A percentile compares a stretch with the other conserved stretches of the same genome.
phyloP scores from a whole-genome alignment of 2,888 invertebrate species.

The Cryptus armator region DNA sequence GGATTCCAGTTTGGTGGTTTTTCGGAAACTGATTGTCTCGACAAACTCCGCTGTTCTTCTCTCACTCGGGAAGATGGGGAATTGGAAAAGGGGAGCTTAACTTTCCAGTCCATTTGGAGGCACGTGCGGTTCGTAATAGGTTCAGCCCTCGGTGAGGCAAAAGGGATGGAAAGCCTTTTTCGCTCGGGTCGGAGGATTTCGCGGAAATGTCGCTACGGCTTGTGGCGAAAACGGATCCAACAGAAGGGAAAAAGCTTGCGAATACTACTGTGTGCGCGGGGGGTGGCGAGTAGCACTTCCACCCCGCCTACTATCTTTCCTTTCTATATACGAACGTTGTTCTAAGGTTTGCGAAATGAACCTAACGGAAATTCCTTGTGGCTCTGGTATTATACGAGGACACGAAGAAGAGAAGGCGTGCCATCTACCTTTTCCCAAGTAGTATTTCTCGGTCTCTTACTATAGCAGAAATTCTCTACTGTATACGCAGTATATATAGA shows the following conservation, averaged over 20 bases:
- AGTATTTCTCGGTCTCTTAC: not conserved
- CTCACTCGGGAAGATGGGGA: not conserved
- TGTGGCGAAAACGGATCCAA: conserved; percentile 8
- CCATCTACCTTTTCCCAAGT: conserved; percentile 19
- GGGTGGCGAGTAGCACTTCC: not conserved
- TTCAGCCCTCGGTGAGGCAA: conserved; percentile 16
- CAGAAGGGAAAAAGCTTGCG: not conserved
- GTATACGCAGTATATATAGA: conserved; percentile 16
- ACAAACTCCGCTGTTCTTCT: not conserved
- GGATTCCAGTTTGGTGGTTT: conserved; percentile 24
- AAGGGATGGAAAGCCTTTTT: conserved; percentile 38
- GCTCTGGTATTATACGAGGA: conserved; percentile 29
- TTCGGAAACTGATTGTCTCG: conserved; percentile 35
- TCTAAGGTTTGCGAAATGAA: conserved; percentile 24
- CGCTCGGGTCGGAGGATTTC: conserved; percentile 29
- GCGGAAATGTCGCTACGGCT: conserved; percentile 51
- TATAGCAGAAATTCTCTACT: not conserved
- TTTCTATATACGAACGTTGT: not conserved
- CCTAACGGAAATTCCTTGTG: conserved; percentile 45
- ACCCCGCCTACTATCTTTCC: not conserved
- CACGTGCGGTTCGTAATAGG: conserved; percentile 62
- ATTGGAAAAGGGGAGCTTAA: conserved; percentile 42
- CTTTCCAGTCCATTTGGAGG: conserved; percentile 65
- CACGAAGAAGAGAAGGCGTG: not conserved
- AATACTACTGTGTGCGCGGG: not conserved